Evolutionary conservation across 2,113 vertebrate species (phyloP), one percentile per base, ranked within the genome.

Genomic region (Danionella cerebrum): DNA sequence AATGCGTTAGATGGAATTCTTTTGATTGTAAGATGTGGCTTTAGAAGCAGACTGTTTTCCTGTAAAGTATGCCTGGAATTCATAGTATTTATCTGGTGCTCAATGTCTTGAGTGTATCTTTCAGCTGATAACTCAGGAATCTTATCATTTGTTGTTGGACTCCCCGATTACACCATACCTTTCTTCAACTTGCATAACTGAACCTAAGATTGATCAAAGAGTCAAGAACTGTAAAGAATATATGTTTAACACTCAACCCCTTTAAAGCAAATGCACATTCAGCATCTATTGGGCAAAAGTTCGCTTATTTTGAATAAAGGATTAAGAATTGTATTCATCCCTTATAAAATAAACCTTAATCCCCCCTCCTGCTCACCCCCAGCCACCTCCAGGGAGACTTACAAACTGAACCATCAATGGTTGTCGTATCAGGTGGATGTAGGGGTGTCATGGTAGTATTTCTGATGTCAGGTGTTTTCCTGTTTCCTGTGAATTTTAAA

Each of bases 141-240:
- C 9, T 60, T 45, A 60, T 60, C 57, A 21, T 19, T 45, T 60
- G 39, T 60, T 60, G 29, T 60, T 24, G 16, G 39, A 45, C 57
- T 41, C 8, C 27, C 7, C 14, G 8, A 12, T 19, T 44, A 21
- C 18, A 18, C 18, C 44, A 1, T 2, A 11, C 39, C 39, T 31
- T 42, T 60, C 5, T 19, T 11, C 44, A 25, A 13, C 27, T 25
- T 1, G 3, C 57, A 11, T 29, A 21, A n/a, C n/a, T 44, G 14
- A 31, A 9, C 14, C 57, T 39, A 8, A 12, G 10, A 19, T 24
- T 44, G n/a, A 42, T 29, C 10, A 10, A 53, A 53, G 16, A 19
- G 14, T 27, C 8, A 29, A 44, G 16, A 29, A 25, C 6, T 10
- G 9, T 12, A 58, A 16, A 42, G 22, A 1, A 12, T n/a, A 58